These are phyloP conservation scores for Cryptoleucopteryx plumbea DNA, from an alignment of 2,113 vertebrate genomes.

Conservation along the genomic window DNA sequence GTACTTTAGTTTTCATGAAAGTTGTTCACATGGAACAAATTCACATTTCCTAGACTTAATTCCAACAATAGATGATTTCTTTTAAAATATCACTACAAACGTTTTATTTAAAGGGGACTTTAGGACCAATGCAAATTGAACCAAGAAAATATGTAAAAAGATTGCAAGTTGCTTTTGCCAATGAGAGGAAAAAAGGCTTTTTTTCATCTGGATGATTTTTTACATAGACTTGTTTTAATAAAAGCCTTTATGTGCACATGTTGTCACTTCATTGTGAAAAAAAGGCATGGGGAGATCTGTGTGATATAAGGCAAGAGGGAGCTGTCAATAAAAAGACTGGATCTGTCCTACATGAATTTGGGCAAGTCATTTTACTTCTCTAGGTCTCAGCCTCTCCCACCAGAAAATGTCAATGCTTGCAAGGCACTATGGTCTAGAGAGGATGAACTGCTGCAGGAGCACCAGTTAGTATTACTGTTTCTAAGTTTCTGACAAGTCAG, in stretches of 20 bases:
- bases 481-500: neutral
- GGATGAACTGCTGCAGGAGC: neutral
- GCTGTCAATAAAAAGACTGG: neutral
- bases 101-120: neutral
- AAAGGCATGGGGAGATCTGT: fast-evolving
- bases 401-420: neutral
- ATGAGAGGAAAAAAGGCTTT: neutral
- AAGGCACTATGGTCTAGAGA: neutral
- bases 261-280: neutral
- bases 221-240: neutral
- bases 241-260: neutral
- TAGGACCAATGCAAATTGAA: neutral
- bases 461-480: neutral
- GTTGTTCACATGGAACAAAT: conserved; percentile 10
- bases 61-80: neutral
- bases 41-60: conserved; percentile 20
- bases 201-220: neutral
- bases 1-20: neutral
- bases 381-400: neutral
- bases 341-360: neutral
- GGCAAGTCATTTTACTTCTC: neutral
- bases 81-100: neutral
- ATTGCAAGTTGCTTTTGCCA: neutral
- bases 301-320: neutral
- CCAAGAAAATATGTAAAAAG: neutral